Evolutionary conservation across 2,888 invertebrate genomes (phyloP).

Genomic region (Tetragonula carbonaria): DNA sequence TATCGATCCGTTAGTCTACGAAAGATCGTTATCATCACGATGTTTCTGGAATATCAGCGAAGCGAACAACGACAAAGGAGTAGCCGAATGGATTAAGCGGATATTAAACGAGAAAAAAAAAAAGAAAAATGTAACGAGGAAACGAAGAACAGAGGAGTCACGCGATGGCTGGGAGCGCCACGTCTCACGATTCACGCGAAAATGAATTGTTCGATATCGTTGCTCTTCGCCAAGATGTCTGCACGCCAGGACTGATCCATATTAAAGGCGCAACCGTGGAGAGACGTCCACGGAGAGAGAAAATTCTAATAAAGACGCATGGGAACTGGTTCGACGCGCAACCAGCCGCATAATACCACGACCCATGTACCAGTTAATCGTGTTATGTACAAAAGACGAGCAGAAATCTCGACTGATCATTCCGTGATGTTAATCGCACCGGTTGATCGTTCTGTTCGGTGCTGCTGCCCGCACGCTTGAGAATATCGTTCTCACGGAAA

Average conservation of each 20-base stretch:
- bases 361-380: conserved; percentile 63
- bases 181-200: conserved; percentile 38
- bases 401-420: conserved; percentile 55
- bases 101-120: conserved; percentile 22
- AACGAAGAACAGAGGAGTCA: conserved; percentile 44
- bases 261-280: conserved; percentile 15
- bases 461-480: conserved; percentile 1
- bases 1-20: conserved; percentile 50
- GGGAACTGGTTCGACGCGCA: conserved; percentile 45
- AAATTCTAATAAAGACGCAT: conserved; percentile 49
- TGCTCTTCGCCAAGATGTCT: conserved; percentile 4
- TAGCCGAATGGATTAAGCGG: conserved; percentile 41
- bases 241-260: conserved; percentile 17
- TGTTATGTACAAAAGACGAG: conserved; percentile 45
- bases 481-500: background rate
- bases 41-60: conserved; percentile 36
- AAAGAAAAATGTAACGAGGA: conserved; percentile 39
- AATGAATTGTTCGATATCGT: conserved; percentile 44
- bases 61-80: conserved; percentile 28
- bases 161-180: conserved; percentile 65
- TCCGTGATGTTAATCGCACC: conserved; percentile 29
- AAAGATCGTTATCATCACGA: conserved; percentile 44
- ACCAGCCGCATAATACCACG: conserved; percentile 34
- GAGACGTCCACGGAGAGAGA: conserved; percentile 3
- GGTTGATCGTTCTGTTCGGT: conserved; percentile 9